Evolutionary conservation across 2,113 vertebrate genomes (phyloP).

Genomic region (Stercorarius parasiticus): DNA sequence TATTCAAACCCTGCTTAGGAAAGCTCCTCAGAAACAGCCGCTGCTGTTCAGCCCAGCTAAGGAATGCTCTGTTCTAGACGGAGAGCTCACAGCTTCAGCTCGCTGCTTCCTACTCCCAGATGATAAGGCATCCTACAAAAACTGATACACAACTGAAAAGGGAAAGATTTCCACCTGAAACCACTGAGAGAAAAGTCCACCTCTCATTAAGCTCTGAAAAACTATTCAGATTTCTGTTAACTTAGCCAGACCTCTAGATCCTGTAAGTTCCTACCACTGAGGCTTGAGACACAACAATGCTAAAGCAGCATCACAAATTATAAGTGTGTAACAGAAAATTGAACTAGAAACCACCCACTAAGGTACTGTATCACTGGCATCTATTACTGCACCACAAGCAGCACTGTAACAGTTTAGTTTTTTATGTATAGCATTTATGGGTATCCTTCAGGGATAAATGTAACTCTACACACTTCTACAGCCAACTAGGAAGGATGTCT

Average conservation of each 20-base stretch:
- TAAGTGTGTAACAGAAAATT: background rate
- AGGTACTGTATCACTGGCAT: background rate
- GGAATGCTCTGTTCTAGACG: background rate
- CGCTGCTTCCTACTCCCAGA: background rate
- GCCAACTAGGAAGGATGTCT: background rate
- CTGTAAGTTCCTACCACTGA: background rate
- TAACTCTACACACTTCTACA: background rate
- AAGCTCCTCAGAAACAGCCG: background rate
- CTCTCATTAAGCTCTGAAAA: background rate
- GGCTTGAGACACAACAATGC: accelerated
- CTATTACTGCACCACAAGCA: background rate
- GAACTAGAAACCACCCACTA: background rate
- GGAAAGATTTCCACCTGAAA: background rate
- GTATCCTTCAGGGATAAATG: background rate
- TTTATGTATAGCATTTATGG: background rate
- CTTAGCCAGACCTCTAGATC: background rate
- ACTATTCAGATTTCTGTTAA: background rate
- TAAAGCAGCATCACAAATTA: background rate
- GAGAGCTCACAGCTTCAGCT: background rate
- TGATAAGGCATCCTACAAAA: background rate
- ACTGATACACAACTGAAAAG: background rate
- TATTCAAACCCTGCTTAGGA: background rate
- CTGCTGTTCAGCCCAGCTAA: background rate
- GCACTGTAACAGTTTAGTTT: background rate
- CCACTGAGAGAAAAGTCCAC: background rate